Evolutionary conservation across 1,140 invertebrate genomes (phyloP).

Genomic region (Trichonephila inaurata): DNA sequence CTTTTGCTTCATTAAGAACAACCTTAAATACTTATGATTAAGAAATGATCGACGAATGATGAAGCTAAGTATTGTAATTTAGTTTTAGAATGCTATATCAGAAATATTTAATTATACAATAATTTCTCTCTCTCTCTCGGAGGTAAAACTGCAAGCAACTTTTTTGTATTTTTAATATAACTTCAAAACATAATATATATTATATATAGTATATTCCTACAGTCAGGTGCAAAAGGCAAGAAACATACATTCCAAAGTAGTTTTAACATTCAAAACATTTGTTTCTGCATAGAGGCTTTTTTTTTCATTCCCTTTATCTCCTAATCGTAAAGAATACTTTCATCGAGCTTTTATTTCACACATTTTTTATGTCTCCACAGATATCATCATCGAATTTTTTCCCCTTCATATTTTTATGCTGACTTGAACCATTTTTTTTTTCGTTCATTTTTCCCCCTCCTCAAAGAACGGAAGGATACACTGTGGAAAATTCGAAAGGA

Average conservation of each 20-base stretch:
- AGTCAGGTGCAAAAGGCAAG: slow-evolving; percentile 44
- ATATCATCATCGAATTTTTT: slow-evolving; percentile 48
- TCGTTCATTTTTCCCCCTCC: not conserved
- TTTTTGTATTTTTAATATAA: not conserved
- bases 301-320: not conserved
- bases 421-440: not conserved
- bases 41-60: too few species aligned
- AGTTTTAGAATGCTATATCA: too few species aligned
- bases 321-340: slow-evolving; percentile 58
- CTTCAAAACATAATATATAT: not conserved
- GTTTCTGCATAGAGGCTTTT: slow-evolving; percentile 13
- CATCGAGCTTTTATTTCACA: slow-evolving; percentile 30
- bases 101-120: not conserved
- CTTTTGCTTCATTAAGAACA: too few species aligned
- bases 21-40: too few species aligned
- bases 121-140: not conserved
- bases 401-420: not conserved
- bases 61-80: too few species aligned
- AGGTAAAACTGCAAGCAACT: not conserved
- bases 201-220: not conserved
- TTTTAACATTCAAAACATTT: slow-evolving; percentile 43
- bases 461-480: not conserved
- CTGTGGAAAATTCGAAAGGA: slow-evolving; percentile 48
- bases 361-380: slow-evolving; percentile 27
- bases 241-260: slow-evolving; percentile 37